Evolutionary conservation across 2,797 vertebrate genomes (phyloP).

Genomic region (Argyrosomus regius): DNA sequence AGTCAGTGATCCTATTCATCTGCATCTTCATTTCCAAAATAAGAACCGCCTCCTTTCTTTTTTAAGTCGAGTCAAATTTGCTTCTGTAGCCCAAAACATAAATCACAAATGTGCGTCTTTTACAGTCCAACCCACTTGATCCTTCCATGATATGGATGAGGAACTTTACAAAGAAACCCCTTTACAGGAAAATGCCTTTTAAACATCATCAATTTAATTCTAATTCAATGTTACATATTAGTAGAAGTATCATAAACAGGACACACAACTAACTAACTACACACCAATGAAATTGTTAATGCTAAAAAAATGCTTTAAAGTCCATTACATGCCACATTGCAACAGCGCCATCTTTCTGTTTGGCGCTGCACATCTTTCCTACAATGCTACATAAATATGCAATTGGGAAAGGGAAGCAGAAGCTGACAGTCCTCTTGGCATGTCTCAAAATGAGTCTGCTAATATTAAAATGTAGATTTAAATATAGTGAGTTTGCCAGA

Average conservation of each 20-base stretch:
- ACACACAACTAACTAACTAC: background rate
- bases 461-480: background rate
- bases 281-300: background rate
- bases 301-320: background rate
- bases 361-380: background rate
- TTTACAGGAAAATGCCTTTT: background rate
- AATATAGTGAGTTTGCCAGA: background rate
- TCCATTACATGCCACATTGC: background rate
- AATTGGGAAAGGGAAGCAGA: background rate
- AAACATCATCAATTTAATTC: background rate
- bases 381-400: background rate
- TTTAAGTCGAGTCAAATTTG: background rate
- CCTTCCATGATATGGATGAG: background rate
- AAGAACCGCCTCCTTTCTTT: background rate
- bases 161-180: background rate
- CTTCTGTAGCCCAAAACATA: background rate
- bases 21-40: slow-evolving; percentile 11
- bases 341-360: background rate
- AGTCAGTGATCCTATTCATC: slow-evolving; percentile 14
- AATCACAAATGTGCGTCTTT: background rate
- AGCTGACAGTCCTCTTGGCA: background rate
- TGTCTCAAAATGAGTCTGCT: background rate
- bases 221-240: background rate
- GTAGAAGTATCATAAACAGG: background rate
- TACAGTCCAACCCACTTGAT: background rate